A percentile compares a stretch with the other conserved stretches of the same genome.
These are phyloP conservation scores for Pongo pygmaeus DNA, from an alignment of 2,113 vertebrate genomes.

Conservation along the genomic window DNA sequence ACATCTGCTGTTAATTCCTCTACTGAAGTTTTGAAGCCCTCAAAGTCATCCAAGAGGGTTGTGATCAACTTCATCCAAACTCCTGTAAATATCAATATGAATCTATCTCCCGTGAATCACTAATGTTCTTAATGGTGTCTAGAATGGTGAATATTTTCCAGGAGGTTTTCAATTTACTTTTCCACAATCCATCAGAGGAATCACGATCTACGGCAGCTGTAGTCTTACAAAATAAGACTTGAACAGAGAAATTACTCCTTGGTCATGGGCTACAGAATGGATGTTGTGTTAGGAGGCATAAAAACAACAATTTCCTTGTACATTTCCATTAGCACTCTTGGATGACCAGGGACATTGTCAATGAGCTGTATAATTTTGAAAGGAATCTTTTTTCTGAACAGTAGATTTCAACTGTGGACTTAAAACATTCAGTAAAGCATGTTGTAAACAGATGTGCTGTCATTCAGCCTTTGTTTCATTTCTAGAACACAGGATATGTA, in stretches of 20 bases:
- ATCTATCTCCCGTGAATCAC: not conserved
- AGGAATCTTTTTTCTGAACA: not conserved
- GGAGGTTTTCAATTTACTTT: not conserved
- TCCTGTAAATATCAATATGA: not conserved
- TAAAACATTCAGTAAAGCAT: not conserved
- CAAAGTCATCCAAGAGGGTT: not conserved
- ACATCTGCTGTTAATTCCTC: no score
- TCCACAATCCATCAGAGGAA: not conserved
- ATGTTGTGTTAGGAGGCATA: not conserved
- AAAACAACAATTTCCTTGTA: not conserved
- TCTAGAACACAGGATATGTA: not conserved
- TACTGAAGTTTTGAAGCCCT: not conserved
- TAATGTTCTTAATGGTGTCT: not conserved
- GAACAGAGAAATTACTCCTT: not conserved
- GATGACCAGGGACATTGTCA: not conserved
- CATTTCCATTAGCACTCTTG: not conserved
- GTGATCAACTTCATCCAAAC: not conserved
- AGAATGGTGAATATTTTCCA: not conserved
- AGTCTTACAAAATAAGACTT: not conserved
- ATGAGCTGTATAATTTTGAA: not conserved
- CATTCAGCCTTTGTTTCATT: not conserved
- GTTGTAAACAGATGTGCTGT: not conserved
- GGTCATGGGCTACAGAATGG: not conserved
- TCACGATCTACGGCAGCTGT: not conserved
- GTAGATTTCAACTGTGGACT: not conserved